phyloP scores from a whole-genome alignment of 1,140 invertebrate species.

The Ceratosolen fusciceps region DNA sequence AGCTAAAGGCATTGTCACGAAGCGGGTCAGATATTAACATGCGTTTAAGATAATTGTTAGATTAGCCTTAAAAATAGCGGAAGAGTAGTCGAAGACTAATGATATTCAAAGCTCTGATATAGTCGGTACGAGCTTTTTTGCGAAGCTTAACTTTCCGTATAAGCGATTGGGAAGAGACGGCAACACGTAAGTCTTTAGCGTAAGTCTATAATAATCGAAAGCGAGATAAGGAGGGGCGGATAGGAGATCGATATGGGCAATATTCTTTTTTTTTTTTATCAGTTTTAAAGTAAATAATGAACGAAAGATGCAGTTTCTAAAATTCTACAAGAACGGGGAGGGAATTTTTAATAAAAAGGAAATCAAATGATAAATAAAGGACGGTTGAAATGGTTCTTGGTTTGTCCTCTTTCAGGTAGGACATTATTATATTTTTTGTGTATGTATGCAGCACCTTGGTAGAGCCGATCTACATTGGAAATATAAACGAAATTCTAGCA shows the following conservation, averaged over 20 bases:
- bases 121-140: no score
- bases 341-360: neutral
- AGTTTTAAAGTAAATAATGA: conserved; percentile 40
- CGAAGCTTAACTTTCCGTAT: no score
- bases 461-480: conserved; percentile 15
- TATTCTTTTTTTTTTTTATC: neutral
- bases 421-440: conserved; percentile 14
- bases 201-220: conserved; percentile 33
- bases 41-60: no score
- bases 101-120: no score
- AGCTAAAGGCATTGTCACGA: no score
- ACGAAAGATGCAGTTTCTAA: neutral
- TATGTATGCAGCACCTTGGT: neutral
- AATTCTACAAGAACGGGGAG: no score
- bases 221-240: neutral
- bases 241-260: neutral
- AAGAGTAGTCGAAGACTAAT: no score
- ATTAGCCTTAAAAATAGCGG: no score
- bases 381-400: conserved; percentile 10
- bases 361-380: neutral
- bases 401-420: conserved; percentile 31
- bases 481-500: conserved; percentile 23
- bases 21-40: no score
- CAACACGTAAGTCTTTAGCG: no score
- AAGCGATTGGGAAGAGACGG: no score